Evolutionary conservation across 2,888 invertebrate species (phyloP).

Genomic region (Chymomyza caudatula): DNA sequence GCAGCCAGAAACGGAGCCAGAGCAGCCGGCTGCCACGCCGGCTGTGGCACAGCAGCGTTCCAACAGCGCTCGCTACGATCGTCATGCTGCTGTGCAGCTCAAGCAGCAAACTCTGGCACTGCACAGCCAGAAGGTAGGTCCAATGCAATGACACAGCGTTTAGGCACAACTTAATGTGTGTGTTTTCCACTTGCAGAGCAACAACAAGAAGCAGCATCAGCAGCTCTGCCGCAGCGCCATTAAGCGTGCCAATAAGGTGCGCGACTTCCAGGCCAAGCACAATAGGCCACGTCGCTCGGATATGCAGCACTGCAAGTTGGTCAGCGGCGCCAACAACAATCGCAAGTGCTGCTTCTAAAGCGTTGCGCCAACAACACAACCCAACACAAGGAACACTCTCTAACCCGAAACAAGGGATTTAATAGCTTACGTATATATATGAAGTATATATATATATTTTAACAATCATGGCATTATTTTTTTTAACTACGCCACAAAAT

Average conservation of each 20-base stretch:
- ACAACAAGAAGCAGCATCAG: constrained; percentile 59
- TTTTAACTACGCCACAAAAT: constrained; percentile 55
- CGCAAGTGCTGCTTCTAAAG: constrained; percentile 80
- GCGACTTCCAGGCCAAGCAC: constrained; percentile 80
- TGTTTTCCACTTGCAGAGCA: constrained; percentile 54
- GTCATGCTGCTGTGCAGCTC: constrained; percentile 62
- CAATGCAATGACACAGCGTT: background rate
- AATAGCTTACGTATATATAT: too few relatives aligned
- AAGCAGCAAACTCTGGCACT: constrained; percentile 75
- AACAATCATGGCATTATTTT: constrained; percentile 67
- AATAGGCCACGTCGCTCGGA: constrained; percentile 80
- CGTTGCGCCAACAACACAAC: constrained; percentile 8
- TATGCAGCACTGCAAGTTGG: constrained; percentile 79
- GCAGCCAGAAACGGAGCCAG: constrained; percentile 26
- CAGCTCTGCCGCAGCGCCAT: constrained; percentile 6
- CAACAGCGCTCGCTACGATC: constrained; percentile 65
- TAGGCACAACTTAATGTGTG: background rate
- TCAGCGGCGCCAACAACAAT: constrained; percentile 82
- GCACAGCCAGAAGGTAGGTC: constrained; percentile 74
- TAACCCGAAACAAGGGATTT: constrained; percentile 10
- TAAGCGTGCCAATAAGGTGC: constrained; percentile 70
- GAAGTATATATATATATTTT: constrained; percentile 39
- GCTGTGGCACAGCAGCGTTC: constrained; percentile 39
- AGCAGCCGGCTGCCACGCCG: constrained; percentile 16
- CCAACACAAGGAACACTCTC: constrained; percentile 4